Evolutionary conservation across 2,113 vertebrate species (phyloP).

Genomic region (Nibea coibor): DNA sequence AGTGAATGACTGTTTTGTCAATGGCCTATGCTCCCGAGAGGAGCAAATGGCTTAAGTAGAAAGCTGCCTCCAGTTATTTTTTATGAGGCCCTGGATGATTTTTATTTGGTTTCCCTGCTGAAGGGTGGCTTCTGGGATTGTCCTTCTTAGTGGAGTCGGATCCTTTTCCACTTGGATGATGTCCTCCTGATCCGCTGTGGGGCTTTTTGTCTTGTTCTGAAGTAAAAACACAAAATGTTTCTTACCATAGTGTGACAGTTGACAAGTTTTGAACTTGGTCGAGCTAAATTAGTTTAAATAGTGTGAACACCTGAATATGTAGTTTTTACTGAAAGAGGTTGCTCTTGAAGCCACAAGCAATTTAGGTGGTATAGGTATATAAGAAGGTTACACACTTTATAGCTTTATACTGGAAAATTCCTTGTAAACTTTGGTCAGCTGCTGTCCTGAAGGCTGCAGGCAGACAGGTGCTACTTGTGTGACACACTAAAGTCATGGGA

Average conservation of each 20-base stretch:
- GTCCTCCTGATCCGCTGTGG: background rate
- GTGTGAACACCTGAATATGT: background rate
- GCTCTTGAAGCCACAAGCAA: background rate
- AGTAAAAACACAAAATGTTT: background rate
- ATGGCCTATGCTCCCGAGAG: too few species aligned
- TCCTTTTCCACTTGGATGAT: too few species aligned
- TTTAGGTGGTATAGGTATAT: background rate
- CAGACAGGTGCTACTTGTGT: background rate
- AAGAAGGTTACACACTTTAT: background rate
- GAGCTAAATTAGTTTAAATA: background rate
- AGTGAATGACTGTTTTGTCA: too few species aligned
- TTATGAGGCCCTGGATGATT: background rate
- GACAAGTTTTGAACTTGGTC: background rate
- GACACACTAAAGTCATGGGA: background rate
- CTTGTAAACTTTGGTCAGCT: background rate
- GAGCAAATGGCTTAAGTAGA: too few species aligned
- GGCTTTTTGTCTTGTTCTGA: slow-evolving; percentile 20
- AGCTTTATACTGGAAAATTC: background rate
- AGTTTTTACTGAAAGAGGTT: background rate
- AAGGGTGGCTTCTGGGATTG: slow-evolving; percentile 12
- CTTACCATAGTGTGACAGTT: background rate
- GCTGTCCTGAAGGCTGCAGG: background rate
- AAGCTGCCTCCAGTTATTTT: slow-evolving; percentile 2
- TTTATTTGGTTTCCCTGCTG: slow-evolving; percentile 10
- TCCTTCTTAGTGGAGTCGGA: too few species aligned